Evolutionary conservation across 2,113 vertebrate genomes (phyloP).

Genomic region (Synchiropus splendidus): DNA sequence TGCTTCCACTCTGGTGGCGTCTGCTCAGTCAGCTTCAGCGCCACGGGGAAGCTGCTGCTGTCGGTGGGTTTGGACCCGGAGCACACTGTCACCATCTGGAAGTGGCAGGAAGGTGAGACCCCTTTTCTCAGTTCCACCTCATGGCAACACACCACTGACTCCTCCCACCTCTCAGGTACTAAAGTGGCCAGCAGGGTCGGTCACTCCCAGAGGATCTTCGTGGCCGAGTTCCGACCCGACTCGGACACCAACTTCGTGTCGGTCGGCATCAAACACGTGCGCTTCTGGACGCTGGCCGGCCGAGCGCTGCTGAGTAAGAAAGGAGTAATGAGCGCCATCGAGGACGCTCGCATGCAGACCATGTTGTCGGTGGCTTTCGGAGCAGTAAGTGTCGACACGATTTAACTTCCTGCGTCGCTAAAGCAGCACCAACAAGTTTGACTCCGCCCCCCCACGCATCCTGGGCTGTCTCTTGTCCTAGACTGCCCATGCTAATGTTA

Average conservation of each 20-base stretch:
- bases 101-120: constrained; percentile 90
- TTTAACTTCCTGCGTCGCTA: too few species aligned
- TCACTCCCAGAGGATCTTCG: constrained; percentile 92
- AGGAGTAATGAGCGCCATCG: constrained; percentile 85
- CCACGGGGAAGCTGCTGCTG: constrained; percentile 90
- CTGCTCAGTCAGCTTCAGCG: constrained; percentile 95
- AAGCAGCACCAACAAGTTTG: too few species aligned
- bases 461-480: too few species aligned
- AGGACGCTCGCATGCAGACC: constrained; percentile 91
- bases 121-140: background rate
- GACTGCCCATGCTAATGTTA: too few species aligned
- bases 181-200: constrained; percentile 86
- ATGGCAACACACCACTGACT: background rate
- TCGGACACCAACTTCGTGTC: constrained; percentile 97
- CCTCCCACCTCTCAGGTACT: constrained; percentile 68
- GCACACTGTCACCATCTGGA: constrained; percentile 93
- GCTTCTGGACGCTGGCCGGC: constrained; percentile 94
- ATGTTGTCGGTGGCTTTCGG: constrained; percentile 97
- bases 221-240: constrained; percentile 95
- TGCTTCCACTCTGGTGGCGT: constrained; percentile 88
- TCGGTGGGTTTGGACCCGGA: constrained; percentile 88
- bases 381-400: constrained; percentile 77
- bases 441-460: too few species aligned
- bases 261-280: constrained; percentile 94
- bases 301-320: constrained; percentile 89